Evolutionary conservation across 2,113 vertebrate species (phyloP), one percentile per base, ranked within the genome.

Genomic region (Eulemur rufifrons): DNA sequence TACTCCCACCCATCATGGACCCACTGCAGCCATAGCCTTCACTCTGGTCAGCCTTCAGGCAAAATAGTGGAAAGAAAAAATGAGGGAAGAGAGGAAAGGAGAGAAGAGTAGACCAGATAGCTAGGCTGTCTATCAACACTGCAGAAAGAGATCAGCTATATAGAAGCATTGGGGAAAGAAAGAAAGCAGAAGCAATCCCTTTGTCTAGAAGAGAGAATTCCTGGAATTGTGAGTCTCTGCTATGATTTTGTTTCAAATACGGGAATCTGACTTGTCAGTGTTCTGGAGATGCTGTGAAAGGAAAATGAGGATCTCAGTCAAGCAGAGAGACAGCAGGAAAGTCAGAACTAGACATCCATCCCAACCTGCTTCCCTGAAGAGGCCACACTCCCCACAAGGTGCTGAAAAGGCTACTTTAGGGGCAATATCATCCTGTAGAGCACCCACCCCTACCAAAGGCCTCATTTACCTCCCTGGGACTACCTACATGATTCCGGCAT

Each of bases 191-290:
- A 84, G 86, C 15, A 71, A 91, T 63, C 18, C 56, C 39, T 82
- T 91, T n/a, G 34, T 59, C 23, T 66, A 8, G 64, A 74, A 76
- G 83, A 91, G 23, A 68, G 42, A 68, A 7, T 59, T 83, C 7
- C 84, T 68, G 21, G 34, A 82, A 6, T 37, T 69, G 6, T 94
- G 42, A 27, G 21, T 91, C 47, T 80, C 54, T 86, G 42, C 29
- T 88, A 52, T 69, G 73, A 64, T 63, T 96, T 52, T 83, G 82
- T 94, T 87, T 77, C 68, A 88, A 77, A 91, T 34, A 78, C 39
- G 78, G 78, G 89, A 52, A 69, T 18, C 52, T 71, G 78, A 45
- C 27, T 83, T 68, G 47, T 34, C 68, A 59, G 42, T 61, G 21
- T 69, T 95, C 69, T n/a, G 4, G 32, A 64, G 20, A 32, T 66